Conservation (phyloP, 2,113 vertebrate species). For the Crotophaga sulcirostris region DNA sequence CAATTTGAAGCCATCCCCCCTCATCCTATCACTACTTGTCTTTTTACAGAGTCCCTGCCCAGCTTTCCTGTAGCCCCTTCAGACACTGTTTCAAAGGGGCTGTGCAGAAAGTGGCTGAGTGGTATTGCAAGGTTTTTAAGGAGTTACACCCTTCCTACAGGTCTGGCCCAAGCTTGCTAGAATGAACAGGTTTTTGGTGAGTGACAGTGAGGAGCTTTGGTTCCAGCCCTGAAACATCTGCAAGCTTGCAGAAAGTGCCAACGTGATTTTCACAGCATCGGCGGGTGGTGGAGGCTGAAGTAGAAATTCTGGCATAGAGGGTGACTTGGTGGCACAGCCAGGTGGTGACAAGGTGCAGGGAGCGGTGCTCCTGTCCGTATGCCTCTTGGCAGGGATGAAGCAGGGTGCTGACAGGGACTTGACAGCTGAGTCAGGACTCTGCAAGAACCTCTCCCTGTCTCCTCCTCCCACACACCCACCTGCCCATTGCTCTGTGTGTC, state of each 20-base stretch:
- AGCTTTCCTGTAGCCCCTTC: no score
- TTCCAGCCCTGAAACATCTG: neutral
- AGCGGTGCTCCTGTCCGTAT: neutral
- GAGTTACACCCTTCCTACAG: neutral
- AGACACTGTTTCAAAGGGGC: neutral
- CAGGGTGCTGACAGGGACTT: neutral
- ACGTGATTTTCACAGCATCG: fast-evolving
- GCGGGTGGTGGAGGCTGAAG: neutral
- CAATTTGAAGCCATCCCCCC: no score
- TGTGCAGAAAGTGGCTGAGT: neutral
- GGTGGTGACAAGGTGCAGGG: neutral
- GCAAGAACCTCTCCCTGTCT: slow-evolving; percentile 1
- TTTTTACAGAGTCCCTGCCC: no score
- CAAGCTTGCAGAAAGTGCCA: neutral
- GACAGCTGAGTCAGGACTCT: slow-evolving; percentile 25
- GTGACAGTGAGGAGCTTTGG: neutral
- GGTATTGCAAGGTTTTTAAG: neutral
- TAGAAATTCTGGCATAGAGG: neutral
- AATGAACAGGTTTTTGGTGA: slow-evolving; percentile 5
- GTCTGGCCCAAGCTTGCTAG: neutral
- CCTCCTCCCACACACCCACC: neutral
- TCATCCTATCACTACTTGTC: no score
- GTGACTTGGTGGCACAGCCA: neutral
- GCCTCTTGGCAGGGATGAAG: neutral
- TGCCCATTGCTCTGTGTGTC: neutral